Evolutionary conservation across 2,797 vertebrate species (phyloP).

Genomic region (Xerus rutilus): DNA sequence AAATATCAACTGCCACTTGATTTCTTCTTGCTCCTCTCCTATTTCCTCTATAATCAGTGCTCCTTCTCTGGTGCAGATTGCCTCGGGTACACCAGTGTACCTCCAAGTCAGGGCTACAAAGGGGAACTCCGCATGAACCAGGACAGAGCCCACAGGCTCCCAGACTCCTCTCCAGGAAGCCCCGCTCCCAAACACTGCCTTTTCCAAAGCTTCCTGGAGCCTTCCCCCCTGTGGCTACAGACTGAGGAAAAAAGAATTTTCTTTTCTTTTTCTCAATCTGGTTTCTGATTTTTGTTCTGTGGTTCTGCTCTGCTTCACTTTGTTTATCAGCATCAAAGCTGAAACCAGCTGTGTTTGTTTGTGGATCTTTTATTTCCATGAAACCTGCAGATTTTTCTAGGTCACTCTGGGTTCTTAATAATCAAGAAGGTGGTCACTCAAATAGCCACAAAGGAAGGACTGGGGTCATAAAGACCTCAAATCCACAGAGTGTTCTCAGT

Average conservation of each 20-base stretch:
- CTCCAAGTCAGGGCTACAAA: background rate
- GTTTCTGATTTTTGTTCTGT: conserved; percentile 81
- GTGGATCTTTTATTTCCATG: conserved; percentile 77
- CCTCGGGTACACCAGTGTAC: background rate
- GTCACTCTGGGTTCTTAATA: conserved; percentile 79
- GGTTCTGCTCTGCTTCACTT: conserved; percentile 79
- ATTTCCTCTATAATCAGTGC: background rate
- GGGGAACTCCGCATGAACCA: background rate
- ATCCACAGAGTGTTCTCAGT: conserved; percentile 13
- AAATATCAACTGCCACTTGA: background rate
- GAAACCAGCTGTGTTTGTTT: conserved; percentile 81
- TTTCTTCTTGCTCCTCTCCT: background rate
- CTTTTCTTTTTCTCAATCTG: conserved; percentile 78
- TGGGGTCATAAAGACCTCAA: conserved; percentile 59
- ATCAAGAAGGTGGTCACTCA: conserved; percentile 75
- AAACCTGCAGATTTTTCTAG: conserved; percentile 80
- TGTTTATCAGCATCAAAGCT: conserved; percentile 79
- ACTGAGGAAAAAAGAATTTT: conserved; percentile 77
- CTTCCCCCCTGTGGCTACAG: conserved; percentile 77
- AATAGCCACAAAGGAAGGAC: conserved; percentile 59
- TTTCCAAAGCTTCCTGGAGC: conserved; percentile 72
- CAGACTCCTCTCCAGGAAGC: background rate
- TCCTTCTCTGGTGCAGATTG: background rate
- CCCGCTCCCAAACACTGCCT: conserved; percentile 73
- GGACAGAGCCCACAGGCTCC: background rate